phyloP scores from a whole-genome alignment of 2,113 vertebrate species.

The Haplotaxodon microlepis region DNA sequence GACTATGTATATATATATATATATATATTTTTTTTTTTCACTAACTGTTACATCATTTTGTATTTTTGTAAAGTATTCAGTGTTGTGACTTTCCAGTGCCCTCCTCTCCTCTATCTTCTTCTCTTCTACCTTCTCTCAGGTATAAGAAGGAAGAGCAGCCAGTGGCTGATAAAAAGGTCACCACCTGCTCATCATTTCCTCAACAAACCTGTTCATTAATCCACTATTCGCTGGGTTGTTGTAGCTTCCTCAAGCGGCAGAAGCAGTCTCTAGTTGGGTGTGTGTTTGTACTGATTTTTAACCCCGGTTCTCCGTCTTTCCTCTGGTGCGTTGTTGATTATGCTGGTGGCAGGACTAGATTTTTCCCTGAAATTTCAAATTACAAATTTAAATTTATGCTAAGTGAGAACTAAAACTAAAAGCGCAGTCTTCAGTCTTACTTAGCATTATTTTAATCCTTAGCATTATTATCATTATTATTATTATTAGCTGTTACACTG shows the following conservation, averaged over 20 bases:
- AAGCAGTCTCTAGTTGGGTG: not conserved
- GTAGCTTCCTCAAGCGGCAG: not conserved
- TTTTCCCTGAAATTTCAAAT: not conserved
- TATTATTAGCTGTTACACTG: not conserved
- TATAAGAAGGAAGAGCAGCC: not conserved
- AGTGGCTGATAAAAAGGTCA: not conserved
- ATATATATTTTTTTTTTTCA: accelerated
- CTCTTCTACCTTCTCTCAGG: not conserved
- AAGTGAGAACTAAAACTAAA: not conserved
- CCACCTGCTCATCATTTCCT: not conserved
- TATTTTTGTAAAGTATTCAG: not conserved
- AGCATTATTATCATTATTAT: not conserved
- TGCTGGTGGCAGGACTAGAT: not conserved
- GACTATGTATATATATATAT: not conserved
- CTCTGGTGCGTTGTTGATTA: not conserved
- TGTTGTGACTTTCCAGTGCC: not conserved
- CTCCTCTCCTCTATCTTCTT: not conserved
- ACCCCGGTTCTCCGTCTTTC: not conserved
- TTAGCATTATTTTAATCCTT: not conserved
- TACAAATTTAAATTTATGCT: not conserved
- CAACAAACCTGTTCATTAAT: not conserved
- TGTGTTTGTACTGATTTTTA: not conserved
- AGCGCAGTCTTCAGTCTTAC: not conserved
- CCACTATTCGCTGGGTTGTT: not conserved
- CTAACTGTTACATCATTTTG: not conserved